Evolutionary conservation across 2,113 vertebrate species (phyloP).

Genomic region (Stercorarius parasiticus): DNA sequence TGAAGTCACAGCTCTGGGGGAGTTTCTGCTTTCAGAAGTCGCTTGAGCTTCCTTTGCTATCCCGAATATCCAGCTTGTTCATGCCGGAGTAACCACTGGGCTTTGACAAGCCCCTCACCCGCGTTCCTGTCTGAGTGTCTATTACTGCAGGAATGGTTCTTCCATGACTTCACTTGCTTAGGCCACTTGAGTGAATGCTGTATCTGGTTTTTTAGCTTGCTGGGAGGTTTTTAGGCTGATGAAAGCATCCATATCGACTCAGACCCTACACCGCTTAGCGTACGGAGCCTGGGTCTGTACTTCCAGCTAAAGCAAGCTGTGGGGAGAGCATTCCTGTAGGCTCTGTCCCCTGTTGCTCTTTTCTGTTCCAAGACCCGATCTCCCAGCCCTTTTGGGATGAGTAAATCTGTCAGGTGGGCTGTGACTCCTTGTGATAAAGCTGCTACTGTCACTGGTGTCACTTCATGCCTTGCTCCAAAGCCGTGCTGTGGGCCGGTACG

Average conservation of each 20-base stretch:
- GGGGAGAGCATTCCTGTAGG: neutral
- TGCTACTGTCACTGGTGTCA: neutral
- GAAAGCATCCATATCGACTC: accelerated
- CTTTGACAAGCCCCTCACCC: neutral
- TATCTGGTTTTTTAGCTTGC: neutral
- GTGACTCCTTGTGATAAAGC: neutral
- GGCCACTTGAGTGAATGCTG: neutral
- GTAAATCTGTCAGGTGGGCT: neutral
- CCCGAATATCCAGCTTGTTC: neutral
- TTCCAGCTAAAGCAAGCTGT: neutral
- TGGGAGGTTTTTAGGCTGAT: neutral
- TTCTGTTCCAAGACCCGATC: too few species aligned
- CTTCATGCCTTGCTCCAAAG: neutral
- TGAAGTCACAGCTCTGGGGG: accelerated
- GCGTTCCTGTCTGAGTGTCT: neutral
- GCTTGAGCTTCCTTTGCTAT: neutral
- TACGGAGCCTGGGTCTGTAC: neutral
- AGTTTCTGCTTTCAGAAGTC: neutral
- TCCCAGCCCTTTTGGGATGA: neutral
- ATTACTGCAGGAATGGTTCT: neutral
- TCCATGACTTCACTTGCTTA: neutral
- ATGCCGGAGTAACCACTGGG: neutral
- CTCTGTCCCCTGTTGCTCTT: accelerated
- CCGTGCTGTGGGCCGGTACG: accelerated
- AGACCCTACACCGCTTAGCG: accelerated